A percentile compares a stretch with the other conserved stretches of the same genome.
Conservation (phyloP, 1,140 invertebrate genomes). For the Philotrypesis tridentata region DNA sequence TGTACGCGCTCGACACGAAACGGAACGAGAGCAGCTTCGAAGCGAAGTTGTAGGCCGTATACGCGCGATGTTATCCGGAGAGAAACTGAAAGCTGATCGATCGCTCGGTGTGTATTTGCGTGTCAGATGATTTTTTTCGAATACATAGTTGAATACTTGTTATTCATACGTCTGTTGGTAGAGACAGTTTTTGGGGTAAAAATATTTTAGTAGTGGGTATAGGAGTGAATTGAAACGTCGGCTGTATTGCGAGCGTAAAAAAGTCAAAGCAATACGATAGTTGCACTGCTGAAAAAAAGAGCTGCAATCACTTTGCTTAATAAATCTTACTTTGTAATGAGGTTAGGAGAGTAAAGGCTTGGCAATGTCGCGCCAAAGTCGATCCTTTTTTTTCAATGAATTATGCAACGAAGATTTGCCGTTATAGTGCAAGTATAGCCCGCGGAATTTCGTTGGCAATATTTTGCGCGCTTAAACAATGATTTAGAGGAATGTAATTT, state of each 20-base stretch:
- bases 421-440: not conserved
- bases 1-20: not conserved
- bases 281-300: no score
- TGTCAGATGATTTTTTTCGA: not conserved
- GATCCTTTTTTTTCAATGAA: not conserved
- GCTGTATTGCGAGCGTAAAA: not conserved
- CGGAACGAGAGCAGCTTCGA: not conserved
- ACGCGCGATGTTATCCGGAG: not conserved
- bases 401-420: not conserved
- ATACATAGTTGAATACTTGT: no score
- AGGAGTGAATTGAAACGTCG: no score
- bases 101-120: not conserved
- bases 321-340: not conserved
- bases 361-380: no score
- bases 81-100: conserved; percentile 1
- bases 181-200: not conserved
- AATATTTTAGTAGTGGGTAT: not conserved
- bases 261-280: no score
- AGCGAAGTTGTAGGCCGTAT: not conserved
- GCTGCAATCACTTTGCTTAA: no score
- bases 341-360: not conserved
- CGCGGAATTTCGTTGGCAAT: not conserved
- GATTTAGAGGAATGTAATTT: not conserved
- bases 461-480: not conserved
- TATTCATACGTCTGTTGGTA: not conserved